A percentile compares a stretch with the other conserved stretches of the same genome.
These are phyloP conservation scores for Callitettix versicolor DNA, from an alignment of 1,140 invertebrate genomes.

Conservation along the genomic window DNA sequence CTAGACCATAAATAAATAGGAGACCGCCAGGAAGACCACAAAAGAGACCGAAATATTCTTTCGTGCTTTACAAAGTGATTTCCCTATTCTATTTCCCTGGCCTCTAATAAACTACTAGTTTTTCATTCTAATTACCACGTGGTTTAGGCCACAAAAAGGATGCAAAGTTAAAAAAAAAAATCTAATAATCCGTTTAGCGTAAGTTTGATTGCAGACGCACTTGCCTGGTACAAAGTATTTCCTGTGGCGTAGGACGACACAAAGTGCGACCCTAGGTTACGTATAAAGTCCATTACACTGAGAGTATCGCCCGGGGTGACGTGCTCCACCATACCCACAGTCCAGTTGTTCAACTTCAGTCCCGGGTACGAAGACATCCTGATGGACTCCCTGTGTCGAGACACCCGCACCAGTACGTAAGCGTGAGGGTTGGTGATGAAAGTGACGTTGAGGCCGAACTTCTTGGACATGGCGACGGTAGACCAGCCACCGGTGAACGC, in stretches of 20 bases:
- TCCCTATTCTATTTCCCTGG: no score
- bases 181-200: no score
- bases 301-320: not conserved
- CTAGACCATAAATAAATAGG: no score
- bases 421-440: not conserved
- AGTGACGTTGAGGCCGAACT: not conserved
- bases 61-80: no score
- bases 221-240: slow-evolving; percentile 30
- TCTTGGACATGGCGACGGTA: not conserved
- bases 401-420: not conserved
- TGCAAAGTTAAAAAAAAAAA: no score
- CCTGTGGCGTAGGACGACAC: slow-evolving; percentile 26
- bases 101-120: no score
- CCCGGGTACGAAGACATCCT: not conserved
- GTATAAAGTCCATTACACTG: not conserved
- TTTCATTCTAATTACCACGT: no score
- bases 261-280: not conserved
- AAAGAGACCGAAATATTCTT: no score
- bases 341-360: not conserved
- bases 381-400: not conserved
- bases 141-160: no score
- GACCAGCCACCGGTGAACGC: slow-evolving; percentile 17
- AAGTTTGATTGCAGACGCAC: no score
- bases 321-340: not conserved
- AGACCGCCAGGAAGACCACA: no score